Percentiles rank a stretch among this genome's conserved stretches.
Conservation (phyloP, 2,113 vertebrate species). For the Leptobrachium leishanense region DNA sequence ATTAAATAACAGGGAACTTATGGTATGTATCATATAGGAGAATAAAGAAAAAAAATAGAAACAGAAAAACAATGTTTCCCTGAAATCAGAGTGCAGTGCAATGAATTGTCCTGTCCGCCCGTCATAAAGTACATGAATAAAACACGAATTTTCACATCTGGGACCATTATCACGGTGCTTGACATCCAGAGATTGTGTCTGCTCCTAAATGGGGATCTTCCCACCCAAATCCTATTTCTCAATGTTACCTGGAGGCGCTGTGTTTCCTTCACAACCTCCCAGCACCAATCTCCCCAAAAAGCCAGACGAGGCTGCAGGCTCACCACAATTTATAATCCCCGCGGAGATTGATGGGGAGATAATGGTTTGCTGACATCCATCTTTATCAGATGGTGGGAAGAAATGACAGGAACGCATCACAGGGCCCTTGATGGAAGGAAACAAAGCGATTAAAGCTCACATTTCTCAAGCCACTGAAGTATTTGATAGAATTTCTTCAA, state of each 20-base stretch:
- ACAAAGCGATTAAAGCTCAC: constrained; percentile 14
- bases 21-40: too few relatives aligned
- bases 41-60: too few relatives aligned
- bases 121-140: too few relatives aligned
- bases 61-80: too few relatives aligned
- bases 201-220: too few relatives aligned
- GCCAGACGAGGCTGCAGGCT: not conserved
- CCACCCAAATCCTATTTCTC: not conserved
- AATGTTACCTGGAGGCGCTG: not conserved
- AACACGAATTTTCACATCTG: too few relatives aligned
- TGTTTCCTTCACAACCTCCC: not conserved
- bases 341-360: constrained; percentile 16
- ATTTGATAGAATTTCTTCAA: not conserved
- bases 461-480: constrained; percentile 14
- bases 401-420: constrained; percentile 32
- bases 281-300: not conserved
- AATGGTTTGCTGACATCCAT: constrained; percentile 27
- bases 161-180: too few relatives aligned
- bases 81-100: too few relatives aligned
- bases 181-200: too few relatives aligned
- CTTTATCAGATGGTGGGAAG: constrained; percentile 7
- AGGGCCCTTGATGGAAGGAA: constrained; percentile 25
- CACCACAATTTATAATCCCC: not conserved
- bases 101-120: too few relatives aligned
- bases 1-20: too few relatives aligned